phyloP scores from a whole-genome alignment of 2,888 invertebrate species.

The Myathropa florea region DNA sequence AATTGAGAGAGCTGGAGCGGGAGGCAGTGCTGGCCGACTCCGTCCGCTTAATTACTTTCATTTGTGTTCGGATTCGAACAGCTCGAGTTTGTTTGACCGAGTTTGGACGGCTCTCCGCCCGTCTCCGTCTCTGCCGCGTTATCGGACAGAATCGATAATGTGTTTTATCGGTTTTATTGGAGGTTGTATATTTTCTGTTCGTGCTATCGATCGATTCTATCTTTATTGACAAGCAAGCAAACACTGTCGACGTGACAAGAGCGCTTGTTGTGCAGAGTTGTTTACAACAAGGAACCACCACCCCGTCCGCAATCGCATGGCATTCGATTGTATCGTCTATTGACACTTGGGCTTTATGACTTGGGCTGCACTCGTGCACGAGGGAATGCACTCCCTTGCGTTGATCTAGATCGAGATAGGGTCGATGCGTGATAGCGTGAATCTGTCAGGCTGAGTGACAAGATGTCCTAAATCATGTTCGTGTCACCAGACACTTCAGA shows the following conservation, averaged over 20 bases:
- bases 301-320: background rate
- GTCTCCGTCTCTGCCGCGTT: background rate
- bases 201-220: conserved; percentile 58
- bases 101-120: background rate
- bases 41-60: conserved; percentile 55
- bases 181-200: conserved; percentile 28
- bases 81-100: conserved; percentile 38
- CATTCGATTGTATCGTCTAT: conserved; percentile 53
- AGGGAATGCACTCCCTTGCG: background rate
- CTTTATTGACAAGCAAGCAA: conserved; percentile 55
- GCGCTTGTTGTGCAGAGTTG: conserved; percentile 33
- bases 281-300: conserved; percentile 35
- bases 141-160: conserved; percentile 62
- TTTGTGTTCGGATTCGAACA: background rate
- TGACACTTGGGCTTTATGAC: conserved; percentile 60
- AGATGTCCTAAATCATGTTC: conserved; percentile 54
- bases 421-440: conserved; percentile 25
- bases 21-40: background rate
- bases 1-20: background rate
- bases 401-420: conserved; percentile 31
- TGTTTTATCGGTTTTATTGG: conserved; percentile 62
- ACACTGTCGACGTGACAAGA: conserved; percentile 55
- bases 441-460: conserved; percentile 57
- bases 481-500: conserved; percentile 43
- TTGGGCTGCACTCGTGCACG: background rate